Evolutionary conservation across 2,113 vertebrate genomes (phyloP).

Genomic region (Myodes glareolus): DNA sequence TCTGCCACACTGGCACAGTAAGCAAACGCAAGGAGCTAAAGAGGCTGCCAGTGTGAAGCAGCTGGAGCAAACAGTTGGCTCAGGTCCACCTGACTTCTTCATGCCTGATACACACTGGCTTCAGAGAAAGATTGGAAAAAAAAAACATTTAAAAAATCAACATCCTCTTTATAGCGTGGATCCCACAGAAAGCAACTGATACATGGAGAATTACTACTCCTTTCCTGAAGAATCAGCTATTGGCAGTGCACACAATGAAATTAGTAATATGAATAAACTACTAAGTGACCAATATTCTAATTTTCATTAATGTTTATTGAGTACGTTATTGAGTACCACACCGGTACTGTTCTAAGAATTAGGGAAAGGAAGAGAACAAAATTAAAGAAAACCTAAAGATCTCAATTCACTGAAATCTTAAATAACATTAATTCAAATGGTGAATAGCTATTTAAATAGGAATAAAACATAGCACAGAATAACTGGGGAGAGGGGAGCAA

Average conservation of each 20-base stretch:
- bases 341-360: not conserved
- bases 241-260: not conserved
- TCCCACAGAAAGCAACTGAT: not conserved
- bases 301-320: slow-evolving; percentile 11
- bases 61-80: not conserved
- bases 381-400: not conserved
- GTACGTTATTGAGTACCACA: not conserved
- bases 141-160: not conserved
- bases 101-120: not conserved
- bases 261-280: not conserved
- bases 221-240: not conserved
- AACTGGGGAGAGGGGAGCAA: not conserved
- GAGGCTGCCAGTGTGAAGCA: not conserved
- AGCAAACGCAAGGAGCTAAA: not conserved
- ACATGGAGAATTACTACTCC: not conserved
- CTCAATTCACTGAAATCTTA: not conserved
- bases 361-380: not conserved
- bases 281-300: not conserved
- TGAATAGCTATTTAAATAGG: not conserved
- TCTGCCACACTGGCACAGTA: not conserved
- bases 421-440: not conserved
- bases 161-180: not conserved
- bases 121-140: not conserved
- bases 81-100: not conserved
- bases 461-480: not conserved